phyloP scores from a whole-genome alignment of 2,888 invertebrate genomes.

The Metellina segmentata region DNA sequence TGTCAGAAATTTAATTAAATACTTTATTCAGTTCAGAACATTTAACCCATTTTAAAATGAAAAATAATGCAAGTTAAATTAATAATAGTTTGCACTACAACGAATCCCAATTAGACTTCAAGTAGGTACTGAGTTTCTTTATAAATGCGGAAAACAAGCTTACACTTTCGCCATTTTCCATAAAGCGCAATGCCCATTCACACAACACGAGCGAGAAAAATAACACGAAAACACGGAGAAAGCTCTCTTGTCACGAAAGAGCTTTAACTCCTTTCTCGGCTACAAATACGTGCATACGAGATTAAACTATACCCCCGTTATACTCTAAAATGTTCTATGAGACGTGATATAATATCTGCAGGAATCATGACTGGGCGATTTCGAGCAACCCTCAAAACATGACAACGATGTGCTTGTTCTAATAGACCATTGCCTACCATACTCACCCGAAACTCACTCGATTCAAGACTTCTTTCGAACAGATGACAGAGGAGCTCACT shows the following conservation, averaged over 20 bases:
- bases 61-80: too few species aligned
- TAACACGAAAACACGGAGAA: not conserved
- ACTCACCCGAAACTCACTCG: not conserved
- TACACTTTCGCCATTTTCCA: too few species aligned
- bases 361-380: not conserved
- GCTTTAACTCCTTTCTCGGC: not conserved
- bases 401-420: constrained; percentile 36
- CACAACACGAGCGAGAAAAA: not conserved
- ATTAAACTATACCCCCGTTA: not conserved
- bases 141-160: too few species aligned
- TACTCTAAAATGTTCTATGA: not conserved
- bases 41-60: too few species aligned
- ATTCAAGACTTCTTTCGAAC: constrained; percentile 18
- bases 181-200: too few species aligned
- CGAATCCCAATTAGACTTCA: too few species aligned
- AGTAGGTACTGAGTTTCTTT: too few species aligned
- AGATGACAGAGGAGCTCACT: constrained; percentile 27
- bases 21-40: too few species aligned
- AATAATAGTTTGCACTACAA: too few species aligned
- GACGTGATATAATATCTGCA: not conserved
- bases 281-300: not conserved
- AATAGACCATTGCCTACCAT: not conserved
- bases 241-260: not conserved
- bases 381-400: constrained; percentile 7
- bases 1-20: too few species aligned